phyloP scores from a whole-genome alignment of 2,797 vertebrate species.

The Tinamus major region DNA sequence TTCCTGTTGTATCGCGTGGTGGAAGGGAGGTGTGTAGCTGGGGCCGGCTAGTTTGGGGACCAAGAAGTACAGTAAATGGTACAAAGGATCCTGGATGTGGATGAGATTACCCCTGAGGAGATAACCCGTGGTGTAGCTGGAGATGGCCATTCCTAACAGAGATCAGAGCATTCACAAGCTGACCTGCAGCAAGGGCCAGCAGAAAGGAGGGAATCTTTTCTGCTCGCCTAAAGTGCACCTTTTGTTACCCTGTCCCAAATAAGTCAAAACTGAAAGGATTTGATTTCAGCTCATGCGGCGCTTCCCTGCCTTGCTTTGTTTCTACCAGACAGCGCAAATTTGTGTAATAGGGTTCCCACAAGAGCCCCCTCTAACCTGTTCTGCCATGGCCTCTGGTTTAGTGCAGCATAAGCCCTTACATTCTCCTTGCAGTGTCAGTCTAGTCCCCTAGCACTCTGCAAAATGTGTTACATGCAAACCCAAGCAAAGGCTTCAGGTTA shows the following conservation, averaged over 20 bases:
- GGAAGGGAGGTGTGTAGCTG: background rate
- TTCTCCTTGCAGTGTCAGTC: background rate
- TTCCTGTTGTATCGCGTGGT: background rate
- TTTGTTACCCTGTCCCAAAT: conserved; percentile 8
- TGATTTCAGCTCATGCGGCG: background rate
- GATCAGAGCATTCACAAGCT: background rate
- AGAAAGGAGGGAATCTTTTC: background rate
- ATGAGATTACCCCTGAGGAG: no score
- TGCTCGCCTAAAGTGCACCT: background rate
- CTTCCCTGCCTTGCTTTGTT: background rate
- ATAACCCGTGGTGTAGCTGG: accelerated
- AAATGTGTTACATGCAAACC: background rate
- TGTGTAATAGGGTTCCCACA: background rate
- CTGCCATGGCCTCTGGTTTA: background rate
- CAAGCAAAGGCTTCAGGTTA: background rate
- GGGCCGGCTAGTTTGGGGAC: background rate
- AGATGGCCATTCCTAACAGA: background rate
- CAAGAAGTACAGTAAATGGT: background rate
- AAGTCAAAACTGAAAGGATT: conserved; percentile 15
- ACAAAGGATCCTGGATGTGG: background rate
- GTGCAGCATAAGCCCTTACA: accelerated
- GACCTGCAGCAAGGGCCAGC: no score
- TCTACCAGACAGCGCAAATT: background rate
- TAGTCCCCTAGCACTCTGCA: accelerated
- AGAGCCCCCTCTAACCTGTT: background rate